Evolutionary conservation across 2,113 vertebrate genomes (phyloP).

Genomic region (Terrapene triunguis): DNA sequence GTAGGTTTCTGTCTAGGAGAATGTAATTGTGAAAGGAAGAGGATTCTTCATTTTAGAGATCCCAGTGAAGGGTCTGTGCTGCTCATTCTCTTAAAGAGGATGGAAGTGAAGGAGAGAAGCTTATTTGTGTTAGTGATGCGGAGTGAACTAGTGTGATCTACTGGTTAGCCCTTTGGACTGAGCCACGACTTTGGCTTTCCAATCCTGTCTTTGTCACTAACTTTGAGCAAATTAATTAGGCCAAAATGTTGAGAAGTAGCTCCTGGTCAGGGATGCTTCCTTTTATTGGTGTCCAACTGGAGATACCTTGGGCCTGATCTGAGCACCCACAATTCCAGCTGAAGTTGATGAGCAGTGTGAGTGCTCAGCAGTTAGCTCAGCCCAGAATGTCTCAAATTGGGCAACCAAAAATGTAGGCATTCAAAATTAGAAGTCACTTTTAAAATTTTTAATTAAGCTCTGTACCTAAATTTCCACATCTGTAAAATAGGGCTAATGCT

Average conservation of each 20-base stretch:
- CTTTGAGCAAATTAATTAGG: not conserved
- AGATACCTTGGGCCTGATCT: not conserved
- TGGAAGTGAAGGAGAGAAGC: not conserved
- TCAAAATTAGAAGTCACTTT: not conserved
- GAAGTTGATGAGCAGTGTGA: not conserved
- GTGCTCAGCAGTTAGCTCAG: not conserved
- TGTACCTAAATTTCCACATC: not conserved
- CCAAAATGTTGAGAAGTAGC: not conserved
- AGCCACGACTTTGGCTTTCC: not conserved
- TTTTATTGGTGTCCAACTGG: not conserved
- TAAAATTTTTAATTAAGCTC: not conserved
- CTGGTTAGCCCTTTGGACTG: rapidly evolving
- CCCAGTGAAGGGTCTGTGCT: not conserved
- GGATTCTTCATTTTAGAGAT: not conserved
- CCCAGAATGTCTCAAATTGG: not conserved
- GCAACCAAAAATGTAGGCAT: not conserved
- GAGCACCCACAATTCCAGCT: not conserved
- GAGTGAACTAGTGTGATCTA: not conserved
- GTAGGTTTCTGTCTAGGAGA: not conserved
- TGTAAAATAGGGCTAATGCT: not conserved
- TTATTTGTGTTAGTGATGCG: not conserved
- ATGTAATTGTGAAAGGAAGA: not conserved
- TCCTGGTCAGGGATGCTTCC: not conserved
- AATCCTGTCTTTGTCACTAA: not conserved
- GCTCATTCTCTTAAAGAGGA: not conserved